A percentile compares a stretch with the other conserved stretches of the same genome.
Conservation (phyloP, 1,140 invertebrate genomes). For the Nasonia vitripennis region DNA sequence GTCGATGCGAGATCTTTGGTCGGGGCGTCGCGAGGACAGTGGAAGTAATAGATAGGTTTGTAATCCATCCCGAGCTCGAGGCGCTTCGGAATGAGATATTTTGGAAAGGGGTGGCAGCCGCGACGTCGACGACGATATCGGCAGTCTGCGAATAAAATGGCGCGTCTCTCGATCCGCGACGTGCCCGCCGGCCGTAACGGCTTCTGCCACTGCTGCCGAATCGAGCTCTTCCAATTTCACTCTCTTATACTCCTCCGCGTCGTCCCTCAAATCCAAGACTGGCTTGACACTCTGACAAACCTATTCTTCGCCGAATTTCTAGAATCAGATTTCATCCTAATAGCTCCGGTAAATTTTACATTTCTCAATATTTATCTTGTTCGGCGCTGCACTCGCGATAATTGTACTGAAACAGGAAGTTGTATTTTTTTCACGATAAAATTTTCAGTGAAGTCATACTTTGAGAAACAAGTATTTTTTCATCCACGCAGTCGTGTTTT, state of each 20-base stretch:
- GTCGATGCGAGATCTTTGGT: slow-evolving; percentile 62
- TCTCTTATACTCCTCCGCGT: no score
- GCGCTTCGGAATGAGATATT: slow-evolving; percentile 75
- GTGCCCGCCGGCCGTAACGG: slow-evolving; percentile 66
- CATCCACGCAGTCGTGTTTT: background rate
- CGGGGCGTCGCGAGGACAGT: slow-evolving; percentile 63
- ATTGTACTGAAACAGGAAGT: background rate
- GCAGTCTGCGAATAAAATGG: slow-evolving; percentile 75
- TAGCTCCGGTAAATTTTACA: background rate
- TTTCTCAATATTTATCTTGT: background rate
- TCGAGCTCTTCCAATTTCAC: background rate
- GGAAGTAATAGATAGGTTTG: slow-evolving; percentile 76
- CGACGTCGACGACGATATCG: slow-evolving; percentile 67
- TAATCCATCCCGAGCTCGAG: slow-evolving; percentile 73
- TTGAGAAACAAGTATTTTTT: background rate
- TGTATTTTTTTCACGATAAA: no score
- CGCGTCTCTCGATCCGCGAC: slow-evolving; percentile 71
- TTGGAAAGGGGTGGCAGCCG: slow-evolving; percentile 66
- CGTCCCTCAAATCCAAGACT: background rate
- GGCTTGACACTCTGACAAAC: slow-evolving; percentile 12
- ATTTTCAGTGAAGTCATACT: no score
- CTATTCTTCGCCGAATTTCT: background rate
- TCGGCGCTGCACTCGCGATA: background rate
- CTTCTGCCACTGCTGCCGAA: slow-evolving; percentile 60
- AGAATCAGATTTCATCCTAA: background rate